Evolutionary conservation across 2,113 vertebrate genomes (phyloP), one percentile per base, ranked within the genome.

Genomic region (Nycticebus coucang): DNA sequence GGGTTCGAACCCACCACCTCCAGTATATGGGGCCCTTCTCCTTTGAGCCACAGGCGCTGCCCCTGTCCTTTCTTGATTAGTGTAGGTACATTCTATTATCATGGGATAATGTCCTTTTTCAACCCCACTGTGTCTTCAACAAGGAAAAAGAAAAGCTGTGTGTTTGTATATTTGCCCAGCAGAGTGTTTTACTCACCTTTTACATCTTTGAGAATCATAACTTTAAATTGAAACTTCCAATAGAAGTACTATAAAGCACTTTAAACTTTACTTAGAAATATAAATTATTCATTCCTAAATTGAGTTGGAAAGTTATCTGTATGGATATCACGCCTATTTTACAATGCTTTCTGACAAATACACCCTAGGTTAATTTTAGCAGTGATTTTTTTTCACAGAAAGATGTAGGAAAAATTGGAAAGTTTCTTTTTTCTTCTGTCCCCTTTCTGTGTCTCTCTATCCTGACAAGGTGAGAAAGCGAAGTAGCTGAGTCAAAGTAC

Each of bases 281-380:
- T 98, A 98, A 98, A 98, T 98, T 98, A 98, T 98, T 98, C 97
- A 98, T 98, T 83, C 59, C 92, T 90, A 69, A 91, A 97, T 98
- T 98, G 98, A 98, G 97, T 97, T 98, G 96, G 95, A 97, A 98
- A 97, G 84, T 93, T 97, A 97, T 95, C 82, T 93, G 15, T 86
- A 72, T 96, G 74, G 60, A 91, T 97, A 78, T 77, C 89, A 28
- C 97, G 72, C 17, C 88, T 97, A 94, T 97, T 98, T 97, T 90
- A 87, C 0, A 45, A 80, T 37, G 45, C 8, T 87, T 79, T 35
- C 50, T 87, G 81, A 87, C n/a, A 95, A 89, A 87, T 28, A 84
- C 17, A 83, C 10, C 30, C 5, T 62, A 55, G 33, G 45, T 59
- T 89, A 78, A 87, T 96, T 91, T 93, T 92, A 89, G 33, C 64